Percentiles rank a stretch among this genome's conserved stretches.
phyloP scores from a whole-genome alignment of 35 echinoderm and acorn worm species.

The Hemicentrotus pulcherrimus region DNA sequence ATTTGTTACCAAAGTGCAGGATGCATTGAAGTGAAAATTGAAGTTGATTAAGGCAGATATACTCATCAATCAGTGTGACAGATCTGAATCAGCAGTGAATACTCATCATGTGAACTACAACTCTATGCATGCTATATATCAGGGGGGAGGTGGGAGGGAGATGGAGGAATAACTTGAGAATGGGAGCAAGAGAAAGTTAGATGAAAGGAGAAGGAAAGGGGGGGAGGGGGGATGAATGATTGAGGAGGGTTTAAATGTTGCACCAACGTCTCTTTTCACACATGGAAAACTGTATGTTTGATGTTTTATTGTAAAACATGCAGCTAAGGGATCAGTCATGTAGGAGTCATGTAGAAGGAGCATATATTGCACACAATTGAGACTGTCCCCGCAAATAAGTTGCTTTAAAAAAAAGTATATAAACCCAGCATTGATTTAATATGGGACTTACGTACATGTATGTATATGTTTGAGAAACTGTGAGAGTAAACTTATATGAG shows the following conservation, averaged over 20 bases:
- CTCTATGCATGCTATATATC: neutral
- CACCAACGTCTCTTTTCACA: too few relatives aligned
- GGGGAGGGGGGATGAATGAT: neutral
- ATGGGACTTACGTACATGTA: too few relatives aligned
- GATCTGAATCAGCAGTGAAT: neutral
- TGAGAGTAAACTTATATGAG: too few relatives aligned
- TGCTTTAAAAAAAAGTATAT: too few relatives aligned
- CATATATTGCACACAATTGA: too few relatives aligned
- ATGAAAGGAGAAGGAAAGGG: neutral
- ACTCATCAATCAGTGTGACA: neutral
- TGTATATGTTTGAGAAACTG: too few relatives aligned
- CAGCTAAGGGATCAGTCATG: too few relatives aligned
- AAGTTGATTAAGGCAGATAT: conserved; percentile 18
- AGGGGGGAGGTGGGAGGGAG: neutral
- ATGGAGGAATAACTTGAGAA: neutral
- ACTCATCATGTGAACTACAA: neutral
- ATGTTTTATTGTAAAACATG: too few relatives aligned
- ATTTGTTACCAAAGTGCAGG: neutral
- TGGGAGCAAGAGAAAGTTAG: neutral
- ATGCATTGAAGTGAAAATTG: conserved; percentile 19
- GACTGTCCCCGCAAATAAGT: too few relatives aligned
- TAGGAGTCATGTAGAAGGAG: too few relatives aligned
- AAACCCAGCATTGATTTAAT: too few relatives aligned
- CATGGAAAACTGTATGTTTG: too few relatives aligned
- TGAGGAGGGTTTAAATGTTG: neutral